Evolutionary conservation across 2,113 vertebrate genomes (phyloP).

Genomic region (Pygoscelis antarcticus): DNA sequence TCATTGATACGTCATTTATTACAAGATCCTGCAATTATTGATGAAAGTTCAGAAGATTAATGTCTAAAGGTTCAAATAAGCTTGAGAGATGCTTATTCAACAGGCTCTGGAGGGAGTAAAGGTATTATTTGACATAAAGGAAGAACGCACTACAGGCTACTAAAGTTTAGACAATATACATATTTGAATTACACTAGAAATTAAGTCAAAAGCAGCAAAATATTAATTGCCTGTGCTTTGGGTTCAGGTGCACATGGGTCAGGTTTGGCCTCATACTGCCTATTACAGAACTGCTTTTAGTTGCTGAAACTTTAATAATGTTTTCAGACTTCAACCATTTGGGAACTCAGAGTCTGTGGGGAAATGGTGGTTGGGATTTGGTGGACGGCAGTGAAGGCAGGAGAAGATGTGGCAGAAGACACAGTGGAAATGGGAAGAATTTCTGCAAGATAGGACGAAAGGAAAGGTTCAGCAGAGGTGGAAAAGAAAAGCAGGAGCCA

Average conservation of each 20-base stretch:
- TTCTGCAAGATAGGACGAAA: not conserved
- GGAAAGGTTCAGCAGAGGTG: not conserved
- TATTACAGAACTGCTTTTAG: not conserved
- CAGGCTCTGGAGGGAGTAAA: not conserved
- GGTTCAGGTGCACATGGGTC: not conserved
- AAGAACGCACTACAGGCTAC: not conserved
- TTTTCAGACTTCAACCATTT: not conserved
- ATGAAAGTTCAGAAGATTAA: not conserved
- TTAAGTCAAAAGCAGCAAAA: not conserved
- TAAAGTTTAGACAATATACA: not conserved
- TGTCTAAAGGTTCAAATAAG: not conserved
- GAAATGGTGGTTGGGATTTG: not conserved
- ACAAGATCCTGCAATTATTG: not conserved
- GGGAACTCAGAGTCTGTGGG: not conserved
- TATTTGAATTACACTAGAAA: not conserved
- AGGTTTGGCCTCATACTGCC: not conserved
- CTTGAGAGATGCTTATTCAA: not conserved
- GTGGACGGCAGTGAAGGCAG: not conserved
- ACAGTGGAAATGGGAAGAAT: not conserved
- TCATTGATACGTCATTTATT: not conserved
- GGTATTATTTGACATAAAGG: not conserved
- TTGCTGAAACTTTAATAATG: not conserved
- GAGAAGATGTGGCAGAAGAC: not conserved
- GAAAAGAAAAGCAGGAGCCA: not conserved
- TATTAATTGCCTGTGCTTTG: not conserved